These are phyloP conservation scores for Cecropterus lyciades DNA, from an alignment of 1,140 invertebrate species.

Conservation along the genomic window DNA sequence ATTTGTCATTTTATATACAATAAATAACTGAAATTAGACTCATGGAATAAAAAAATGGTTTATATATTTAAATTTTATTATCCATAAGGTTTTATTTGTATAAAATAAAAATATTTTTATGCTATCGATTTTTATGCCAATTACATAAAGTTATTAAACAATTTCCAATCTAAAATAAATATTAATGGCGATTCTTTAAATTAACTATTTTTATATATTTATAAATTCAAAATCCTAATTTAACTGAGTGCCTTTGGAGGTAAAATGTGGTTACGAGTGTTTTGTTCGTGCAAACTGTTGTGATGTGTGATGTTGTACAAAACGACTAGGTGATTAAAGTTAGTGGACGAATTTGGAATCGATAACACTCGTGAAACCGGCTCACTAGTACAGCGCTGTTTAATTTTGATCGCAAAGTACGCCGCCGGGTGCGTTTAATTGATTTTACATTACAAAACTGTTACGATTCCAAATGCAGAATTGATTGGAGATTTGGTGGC, in stretches of 20 bases:
- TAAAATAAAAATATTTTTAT: too few species aligned
- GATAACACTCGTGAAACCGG: constrained; percentile 23
- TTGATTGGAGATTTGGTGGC: constrained; percentile 45
- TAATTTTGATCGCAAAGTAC: constrained; percentile 1
- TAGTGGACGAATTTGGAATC: constrained; percentile 46
- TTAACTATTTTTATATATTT: too few species aligned
- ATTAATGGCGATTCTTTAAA: too few species aligned
- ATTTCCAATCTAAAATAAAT: too few species aligned
- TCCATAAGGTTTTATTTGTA: too few species aligned
- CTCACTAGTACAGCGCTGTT: neutral
- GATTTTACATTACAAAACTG: constrained; percentile 30
- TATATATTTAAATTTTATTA: too few species aligned
- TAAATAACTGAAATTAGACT: too few species aligned
- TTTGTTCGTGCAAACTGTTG: constrained; percentile 27
- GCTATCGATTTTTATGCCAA: too few species aligned
- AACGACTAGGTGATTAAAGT: constrained; percentile 28
- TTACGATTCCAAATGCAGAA: constrained; percentile 59
- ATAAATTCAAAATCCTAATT: neutral
- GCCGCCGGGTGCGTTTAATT: neutral
- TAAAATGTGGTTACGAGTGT: constrained; percentile 67
- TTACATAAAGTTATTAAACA: too few species aligned
- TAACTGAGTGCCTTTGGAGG: constrained; percentile 21
- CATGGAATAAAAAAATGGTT: too few species aligned
- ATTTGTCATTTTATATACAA: too few species aligned
- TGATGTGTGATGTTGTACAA: constrained; percentile 1